Base-by-base conservation (phyloP, 2,113 vertebrate species). In the Coreoperca whiteheadi region DNA sequence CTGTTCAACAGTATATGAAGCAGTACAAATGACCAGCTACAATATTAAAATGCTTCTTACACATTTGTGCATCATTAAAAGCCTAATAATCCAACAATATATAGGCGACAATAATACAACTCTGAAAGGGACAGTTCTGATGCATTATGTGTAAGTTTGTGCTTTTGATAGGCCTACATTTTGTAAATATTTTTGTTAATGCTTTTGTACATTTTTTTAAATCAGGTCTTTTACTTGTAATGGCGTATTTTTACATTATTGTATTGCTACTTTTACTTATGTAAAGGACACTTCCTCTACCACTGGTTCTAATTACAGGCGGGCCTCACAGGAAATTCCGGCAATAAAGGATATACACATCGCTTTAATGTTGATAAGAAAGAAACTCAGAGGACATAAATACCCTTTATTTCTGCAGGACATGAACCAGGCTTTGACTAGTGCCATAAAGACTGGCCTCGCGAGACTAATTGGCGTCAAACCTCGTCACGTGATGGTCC, bases 401-500 rank as follows among this genome's bases (percentile, higher is more conserved):
- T 15, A 21, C 16, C 4, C 6, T 18, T 32, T 18, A 48, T 16
- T 28, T 61, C 10, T 23, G 4, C 32, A 53, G 11, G 32, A 54
- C 48, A 32, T 4, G 32, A 30, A 23, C 18, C 11, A 23, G 37
- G 8, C 25, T 20, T 18, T 32, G 2, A 12, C 10, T 16, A 8
- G 6, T 21, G 21, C 28, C 18, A 6, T 0, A 0, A 8, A 28
- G 37, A 25, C 21, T 34, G 0, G 1, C 12, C 71, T 83, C 90
- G 89, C 88, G 92, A 89, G 79, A 86, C 23, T 34, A 43, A 1
- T 1, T 4, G 63, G 8, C 15, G 15, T 39, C 25, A 68, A 34
- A 30, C 0, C 15, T 28, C 9, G 46, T 91, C 81, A 92, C 41
- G 81, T 92, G 88, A 88, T 54, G 11, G 53, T 57, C 92, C 16